Evolutionary conservation across 2,888 invertebrate species (phyloP), one percentile per base, ranked within the genome.

Genomic region (Tricholauxania praeusta): DNA sequence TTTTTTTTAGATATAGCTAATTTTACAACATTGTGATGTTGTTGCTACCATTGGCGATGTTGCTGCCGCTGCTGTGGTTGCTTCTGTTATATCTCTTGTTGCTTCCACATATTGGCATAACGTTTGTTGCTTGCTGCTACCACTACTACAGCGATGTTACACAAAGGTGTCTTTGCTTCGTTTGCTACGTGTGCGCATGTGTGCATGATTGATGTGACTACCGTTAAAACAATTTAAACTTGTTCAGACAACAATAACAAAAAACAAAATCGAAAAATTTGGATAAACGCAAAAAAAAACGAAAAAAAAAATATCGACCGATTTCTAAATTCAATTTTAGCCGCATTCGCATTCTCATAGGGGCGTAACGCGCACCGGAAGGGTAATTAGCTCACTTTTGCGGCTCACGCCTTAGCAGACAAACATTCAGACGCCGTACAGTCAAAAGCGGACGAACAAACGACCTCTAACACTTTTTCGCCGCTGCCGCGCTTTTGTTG

Each of bases 331-430:
- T 71, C 10, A 63, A 71, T 71, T 62, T 71, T 32, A 57, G 19
- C 70, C 55, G 49, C 55, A 69, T 69, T 49, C 59, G 69, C 17
- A 69, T 82, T 82, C 79, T 81, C 82, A 80, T 76, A 78, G 78
- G 82, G 82, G 82, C 82, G 83, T 83, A 81, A 82, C 83, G 80
- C 82, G 82, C 81, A 84, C 83, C 84, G 85, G 84, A 84, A 84
- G 84, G 84, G 85, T 85, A 84, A 84, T 84, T 84, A 84, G 83
- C 83, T 85, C 82, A 82, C 82, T 80, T 78, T 84, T 83, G 83
- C 82, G 79, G 80, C 83, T 83, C 83, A 83, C 83, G 82, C 83
- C 82, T 71, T 60, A 15, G 14, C 62, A n/a, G 14, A 19, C 39
- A 39, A 10, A 39, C 10, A 39, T 39, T 39, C 39, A 39, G 39